Evolutionary conservation across 2,888 invertebrate species (phyloP), one percentile per base, ranked within the genome.

Genomic region (Agrilus biguttatus): DNA sequence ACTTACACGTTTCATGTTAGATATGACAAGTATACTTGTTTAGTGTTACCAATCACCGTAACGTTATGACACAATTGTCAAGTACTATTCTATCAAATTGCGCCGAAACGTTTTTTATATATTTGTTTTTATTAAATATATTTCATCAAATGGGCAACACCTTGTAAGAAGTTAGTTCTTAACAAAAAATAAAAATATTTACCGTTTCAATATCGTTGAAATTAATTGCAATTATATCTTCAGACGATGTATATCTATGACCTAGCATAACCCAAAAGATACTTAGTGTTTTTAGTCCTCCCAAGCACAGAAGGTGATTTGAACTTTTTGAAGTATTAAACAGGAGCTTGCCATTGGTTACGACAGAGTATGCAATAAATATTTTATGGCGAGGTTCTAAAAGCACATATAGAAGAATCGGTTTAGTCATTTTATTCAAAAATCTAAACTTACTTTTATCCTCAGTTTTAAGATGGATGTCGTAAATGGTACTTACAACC

Each of bases 221-320:
- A 38, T 52, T 52, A 6, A 46, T 42, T n/a, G 49, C 5, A 4
- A 48, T 34, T 13, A 32, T 41, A 10, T 33, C 13, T 8, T 23
- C n/a, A 12, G 40, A 28, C 2, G 39, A 53, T 4, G 53, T 47
- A 46, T 60, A 66, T 0, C 61, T 60, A 41, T 69, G 69, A 1
- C 67, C 68, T 0, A 68, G 50, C 1, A 69, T 53, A 14, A 69
- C 64, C 68, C 68, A 69, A 39, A 65, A 42, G 65, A 69, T 68
- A 14, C 66, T 65, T 17, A 69, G 55, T 1, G 62, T 56, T 45
- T 67, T 54, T 39, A 69, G 59, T 5, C 69, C 69, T 38, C 67
- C 65, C 7, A 69, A 48, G 45, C 69, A 68, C 34, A 65, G 62
- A 10, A 68, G 41, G 0, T 23, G 23, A 23, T 23, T 23, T 17